Percentiles rank a stretch among this genome's conserved stretches.
phyloP scores from a whole-genome alignment of 2,113 vertebrate species.

The Xiphophorus maculatus region DNA sequence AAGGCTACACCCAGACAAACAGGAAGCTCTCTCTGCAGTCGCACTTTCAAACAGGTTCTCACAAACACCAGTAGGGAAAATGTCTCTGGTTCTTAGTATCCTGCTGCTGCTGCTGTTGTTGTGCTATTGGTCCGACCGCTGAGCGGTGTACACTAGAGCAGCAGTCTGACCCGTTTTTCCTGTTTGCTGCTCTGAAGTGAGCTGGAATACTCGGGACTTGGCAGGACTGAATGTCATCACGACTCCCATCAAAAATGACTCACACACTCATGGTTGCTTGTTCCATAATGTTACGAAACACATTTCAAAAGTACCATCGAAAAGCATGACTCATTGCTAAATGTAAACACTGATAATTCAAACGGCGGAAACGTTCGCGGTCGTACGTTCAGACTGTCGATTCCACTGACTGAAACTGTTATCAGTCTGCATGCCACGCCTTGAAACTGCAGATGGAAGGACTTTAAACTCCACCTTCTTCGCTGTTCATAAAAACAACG shows the following conservation, averaged over 20 bases:
- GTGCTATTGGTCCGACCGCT: neutral
- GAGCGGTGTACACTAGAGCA: neutral
- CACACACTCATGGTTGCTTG: conserved; percentile 5
- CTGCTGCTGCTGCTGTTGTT: neutral
- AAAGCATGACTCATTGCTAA: neutral
- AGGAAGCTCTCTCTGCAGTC: conserved; percentile 5
- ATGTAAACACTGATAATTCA: neutral
- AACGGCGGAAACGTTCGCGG: neutral
- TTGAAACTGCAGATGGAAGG: conserved; percentile 63
- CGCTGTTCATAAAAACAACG: conserved; percentile 36
- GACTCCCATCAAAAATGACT: conserved; percentile 15
- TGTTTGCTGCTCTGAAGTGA: neutral
- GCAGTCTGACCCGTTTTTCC: conserved; percentile 55
- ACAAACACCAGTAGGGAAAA: conserved; percentile 3
- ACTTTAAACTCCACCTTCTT: conserved; percentile 6
- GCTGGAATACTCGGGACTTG: neutral
- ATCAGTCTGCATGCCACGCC: conserved; percentile 60
- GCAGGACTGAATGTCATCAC: neutral
- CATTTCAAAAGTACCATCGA: conserved; percentile 6
- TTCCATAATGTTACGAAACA: conserved; percentile 10
- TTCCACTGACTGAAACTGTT: conserved; percentile 39
- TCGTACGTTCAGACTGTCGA: neutral
- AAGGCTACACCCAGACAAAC: conserved; percentile 11
- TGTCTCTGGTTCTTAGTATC: conserved; percentile 10
- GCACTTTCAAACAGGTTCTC: conserved; percentile 40